Conservation (phyloP, 2,888 invertebrate species). For the Neria commutata region DNA sequence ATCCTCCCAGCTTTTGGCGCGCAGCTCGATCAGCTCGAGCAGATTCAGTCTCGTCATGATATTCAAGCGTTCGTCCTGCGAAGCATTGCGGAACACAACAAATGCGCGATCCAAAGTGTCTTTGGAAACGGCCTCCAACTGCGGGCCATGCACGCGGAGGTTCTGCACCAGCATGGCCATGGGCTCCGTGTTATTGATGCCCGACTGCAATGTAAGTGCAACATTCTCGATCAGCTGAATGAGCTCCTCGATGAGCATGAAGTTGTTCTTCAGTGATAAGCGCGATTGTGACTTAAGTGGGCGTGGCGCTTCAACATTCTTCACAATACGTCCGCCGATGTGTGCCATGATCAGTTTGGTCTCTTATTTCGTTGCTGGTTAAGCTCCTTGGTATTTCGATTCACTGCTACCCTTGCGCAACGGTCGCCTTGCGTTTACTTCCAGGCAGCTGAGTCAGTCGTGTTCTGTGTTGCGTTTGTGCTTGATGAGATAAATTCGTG, state of each 20-base stretch:
- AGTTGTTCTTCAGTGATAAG: constrained; percentile 56
- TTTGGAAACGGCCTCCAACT: constrained; percentile 81
- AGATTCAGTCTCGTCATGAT: constrained; percentile 85
- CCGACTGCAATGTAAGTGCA: constrained; percentile 76
- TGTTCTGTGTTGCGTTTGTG: constrained; percentile 25
- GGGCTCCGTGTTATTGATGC: constrained; percentile 73
- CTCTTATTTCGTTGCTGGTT: neutral
- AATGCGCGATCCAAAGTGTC: constrained; percentile 85
- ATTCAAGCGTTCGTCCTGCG: constrained; percentile 85
- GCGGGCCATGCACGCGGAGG: constrained; percentile 79
- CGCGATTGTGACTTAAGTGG: constrained; percentile 71
- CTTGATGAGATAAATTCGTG: constrained; percentile 27
- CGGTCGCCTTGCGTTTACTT: too few relatives aligned
- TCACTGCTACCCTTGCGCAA: constrained; percentile 10
- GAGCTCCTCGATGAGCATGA: constrained; percentile 75
- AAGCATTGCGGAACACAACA: constrained; percentile 86
- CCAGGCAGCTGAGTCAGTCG: too few relatives aligned
- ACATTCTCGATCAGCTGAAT: constrained; percentile 83
- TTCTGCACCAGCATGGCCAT: constrained; percentile 81
- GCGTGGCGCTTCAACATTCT: constrained; percentile 77
- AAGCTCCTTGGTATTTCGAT: neutral
- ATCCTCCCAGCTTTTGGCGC: constrained; percentile 90
- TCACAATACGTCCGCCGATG: constrained; percentile 73
- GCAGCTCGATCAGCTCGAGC: constrained; percentile 89
- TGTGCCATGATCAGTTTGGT: constrained; percentile 60